Evolutionary conservation across 2,797 vertebrate genomes (phyloP), one percentile per base, ranked within the genome.

Genomic region (Micromesistius poutassou): DNA sequence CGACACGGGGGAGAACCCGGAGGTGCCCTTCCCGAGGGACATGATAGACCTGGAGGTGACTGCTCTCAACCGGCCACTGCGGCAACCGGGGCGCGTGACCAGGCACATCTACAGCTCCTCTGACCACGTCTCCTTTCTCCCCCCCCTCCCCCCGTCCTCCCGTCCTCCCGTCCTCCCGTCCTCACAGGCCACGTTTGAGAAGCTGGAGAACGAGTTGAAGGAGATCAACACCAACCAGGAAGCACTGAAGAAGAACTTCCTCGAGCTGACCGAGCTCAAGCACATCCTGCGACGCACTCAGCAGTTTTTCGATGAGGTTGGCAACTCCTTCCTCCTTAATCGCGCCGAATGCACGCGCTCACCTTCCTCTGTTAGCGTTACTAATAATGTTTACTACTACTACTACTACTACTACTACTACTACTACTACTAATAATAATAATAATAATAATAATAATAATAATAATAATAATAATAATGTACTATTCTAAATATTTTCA

Each of bases 171-270:
- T 33, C 2, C 80, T 3, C 77, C 1, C 66, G 50, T 78, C 72
- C 62, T 16, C 71, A 28, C 85, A 99, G 98, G 98, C 98, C 84
- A 97, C 98, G 62, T 99, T 98, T 87, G 98, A 99, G 91, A 99
- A 99, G 89, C 96, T 99, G 74, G 98, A 99, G 85, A 99, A 98
- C 10, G 98, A 99, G 72, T 93, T 99, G 78, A 99, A 98, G 81
- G 98, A 99, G 92, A 99, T 99, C 88, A 99, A 99, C 91, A 98
- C 97, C 30, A 99, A 99, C 89, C 98, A 99, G 88, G 98, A 99
- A 79, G 97, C 98, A 16, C 91, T 99, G 82, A 99, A 99, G 92
- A 97, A 95, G 86, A 99, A 99, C 90, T 99, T 99, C 91, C 91
- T 99, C 87, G 98, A 99, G 84, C 90, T 99, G 90, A 98, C 97